Percentiles rank a stretch among this genome's conserved stretches.
Conservation (phyloP, 2,113 vertebrate species). For the Lota lota region DNA sequence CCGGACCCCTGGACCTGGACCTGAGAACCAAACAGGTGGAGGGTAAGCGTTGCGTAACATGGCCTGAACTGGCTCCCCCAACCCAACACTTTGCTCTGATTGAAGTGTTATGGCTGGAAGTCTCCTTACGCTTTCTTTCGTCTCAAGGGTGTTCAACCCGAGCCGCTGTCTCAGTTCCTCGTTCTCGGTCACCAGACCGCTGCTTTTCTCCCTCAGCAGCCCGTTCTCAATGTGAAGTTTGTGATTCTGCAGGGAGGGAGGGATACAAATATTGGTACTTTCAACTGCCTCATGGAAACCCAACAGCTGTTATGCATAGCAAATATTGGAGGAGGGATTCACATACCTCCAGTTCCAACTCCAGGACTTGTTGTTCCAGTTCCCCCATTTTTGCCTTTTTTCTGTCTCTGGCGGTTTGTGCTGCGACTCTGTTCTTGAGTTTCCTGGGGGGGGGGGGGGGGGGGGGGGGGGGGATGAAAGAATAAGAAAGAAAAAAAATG, state of each 20-base stretch:
- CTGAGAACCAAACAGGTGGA: conserved; percentile 14
- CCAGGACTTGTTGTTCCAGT: conserved; percentile 90
- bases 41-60: not conserved
- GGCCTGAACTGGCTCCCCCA: rapidly evolving
- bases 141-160: conserved; percentile 77
- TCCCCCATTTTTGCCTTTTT: conserved; percentile 98
- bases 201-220: conserved; percentile 81
- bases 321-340: not conserved
- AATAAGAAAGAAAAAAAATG: not conserved
- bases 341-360: conserved; percentile 88
- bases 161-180: conserved; percentile 88
- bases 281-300: not conserved
- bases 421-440: conserved; percentile 96
- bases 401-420: conserved; percentile 93
- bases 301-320: not conserved
- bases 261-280: not conserved
- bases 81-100: not conserved
- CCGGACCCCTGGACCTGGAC: conserved; percentile 65
- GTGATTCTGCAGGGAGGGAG: conserved; percentile 83
- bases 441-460: conserved; percentile 79
- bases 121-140: conserved; percentile 67
- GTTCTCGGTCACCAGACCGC: conserved; percentile 81
- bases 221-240: conserved; percentile 87
- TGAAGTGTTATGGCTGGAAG: not conserved
- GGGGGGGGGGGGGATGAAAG: too few species aligned